Evolutionary conservation across 2,797 vertebrate genomes (phyloP).

Genomic region (Phataginus tricuspis): DNA sequence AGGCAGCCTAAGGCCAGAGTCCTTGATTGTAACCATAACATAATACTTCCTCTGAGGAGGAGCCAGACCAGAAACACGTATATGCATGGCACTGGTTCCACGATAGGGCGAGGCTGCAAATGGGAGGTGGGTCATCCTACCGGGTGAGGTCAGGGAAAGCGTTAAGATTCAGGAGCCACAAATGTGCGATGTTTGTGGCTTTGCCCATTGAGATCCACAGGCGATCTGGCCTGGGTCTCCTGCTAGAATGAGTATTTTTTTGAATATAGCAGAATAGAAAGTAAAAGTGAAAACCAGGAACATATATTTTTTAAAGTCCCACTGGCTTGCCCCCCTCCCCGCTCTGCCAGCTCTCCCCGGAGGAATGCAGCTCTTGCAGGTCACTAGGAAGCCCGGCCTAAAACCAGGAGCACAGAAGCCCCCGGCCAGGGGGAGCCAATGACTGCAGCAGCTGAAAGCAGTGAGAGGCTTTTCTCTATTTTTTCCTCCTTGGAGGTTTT

Average conservation of each 20-base stretch:
- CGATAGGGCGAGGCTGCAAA: rapidly evolving
- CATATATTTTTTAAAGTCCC: neutral
- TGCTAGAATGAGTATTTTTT: neutral
- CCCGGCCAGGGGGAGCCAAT: neutral
- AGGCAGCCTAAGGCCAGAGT: neutral
- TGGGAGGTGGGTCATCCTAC: neutral
- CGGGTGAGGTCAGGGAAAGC: neutral
- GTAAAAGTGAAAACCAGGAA: neutral
- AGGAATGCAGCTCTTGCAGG: neutral
- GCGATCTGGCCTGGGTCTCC: neutral
- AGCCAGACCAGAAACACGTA: neutral
- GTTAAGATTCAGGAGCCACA: neutral
- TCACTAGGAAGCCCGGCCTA: neutral
- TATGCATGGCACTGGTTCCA: neutral
- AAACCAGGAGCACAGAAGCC: neutral
- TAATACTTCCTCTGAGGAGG: neutral
- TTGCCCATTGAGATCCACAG: neutral
- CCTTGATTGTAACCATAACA: neutral
- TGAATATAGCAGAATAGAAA: neutral
- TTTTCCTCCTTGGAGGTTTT: slow-evolving; percentile 24
- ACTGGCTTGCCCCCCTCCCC: neutral
- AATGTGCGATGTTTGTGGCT: neutral
- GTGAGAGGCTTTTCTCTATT: neutral
- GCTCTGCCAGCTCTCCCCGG: neutral
- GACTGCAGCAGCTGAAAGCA: neutral